A percentile compares a stretch with the other conserved stretches of the same genome.
Evolutionary conservation across 1,140 invertebrate species (phyloP).

Genomic region (Heliconius eleuchia): DNA sequence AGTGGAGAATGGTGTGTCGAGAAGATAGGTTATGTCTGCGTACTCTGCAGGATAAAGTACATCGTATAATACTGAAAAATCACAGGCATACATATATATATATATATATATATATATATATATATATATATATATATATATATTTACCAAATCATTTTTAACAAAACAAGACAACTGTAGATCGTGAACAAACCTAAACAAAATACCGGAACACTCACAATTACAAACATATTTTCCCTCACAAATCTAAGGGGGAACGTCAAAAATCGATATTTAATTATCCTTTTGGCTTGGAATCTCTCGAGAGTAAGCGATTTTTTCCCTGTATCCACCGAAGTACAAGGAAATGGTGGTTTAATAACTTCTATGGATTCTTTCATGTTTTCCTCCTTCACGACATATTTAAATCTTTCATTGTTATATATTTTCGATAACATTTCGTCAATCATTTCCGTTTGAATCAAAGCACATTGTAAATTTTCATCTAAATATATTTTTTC

Average conservation of each 20-base stretch:
- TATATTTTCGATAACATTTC: constrained; percentile 43
- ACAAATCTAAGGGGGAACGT: constrained; percentile 45
- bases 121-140: too few species aligned
- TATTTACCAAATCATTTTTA: constrained; percentile 46
- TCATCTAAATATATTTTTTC: constrained; percentile 32
- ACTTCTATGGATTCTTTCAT: constrained; percentile 48
- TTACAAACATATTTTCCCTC: constrained; percentile 54
- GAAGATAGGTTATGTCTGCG: too few species aligned
- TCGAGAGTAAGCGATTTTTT: constrained; percentile 22
- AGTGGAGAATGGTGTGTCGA: too few species aligned
- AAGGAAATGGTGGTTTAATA: constrained; percentile 43
- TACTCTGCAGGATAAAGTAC: too few species aligned
- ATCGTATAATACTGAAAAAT: too few species aligned
- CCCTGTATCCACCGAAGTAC: constrained; percentile 22
- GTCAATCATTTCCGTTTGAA: constrained; percentile 56
- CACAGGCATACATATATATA: too few species aligned
- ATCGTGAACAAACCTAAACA: constrained; percentile 54
- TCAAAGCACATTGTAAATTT: constrained; percentile 54
- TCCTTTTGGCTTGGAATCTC: background rate
- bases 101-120: too few species aligned
- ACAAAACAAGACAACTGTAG: constrained; percentile 56
- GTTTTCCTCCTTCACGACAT: constrained; percentile 30
- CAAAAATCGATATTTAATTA: constrained; percentile 5
- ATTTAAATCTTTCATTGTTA: constrained; percentile 37
- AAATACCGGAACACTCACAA: constrained; percentile 60